A percentile compares a stretch with the other conserved stretches of the same genome.
Conservation (phyloP, 2,888 invertebrate species). For the Colletes collaris region DNA sequence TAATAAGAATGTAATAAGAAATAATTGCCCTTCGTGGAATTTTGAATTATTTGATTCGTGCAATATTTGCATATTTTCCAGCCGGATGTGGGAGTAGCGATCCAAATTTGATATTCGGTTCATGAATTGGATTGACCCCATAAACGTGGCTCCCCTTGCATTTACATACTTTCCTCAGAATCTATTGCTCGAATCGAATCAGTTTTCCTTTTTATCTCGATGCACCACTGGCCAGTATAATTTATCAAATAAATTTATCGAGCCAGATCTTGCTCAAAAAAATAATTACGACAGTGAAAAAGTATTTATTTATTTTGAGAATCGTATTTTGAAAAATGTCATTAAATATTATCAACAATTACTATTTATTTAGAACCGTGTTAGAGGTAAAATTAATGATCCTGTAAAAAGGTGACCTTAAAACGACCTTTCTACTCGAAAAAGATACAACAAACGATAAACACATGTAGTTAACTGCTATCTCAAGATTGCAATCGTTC, state of each 20-base stretch:
- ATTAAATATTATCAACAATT: too few relatives aligned
- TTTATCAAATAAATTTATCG: neutral
- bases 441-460: too few relatives aligned
- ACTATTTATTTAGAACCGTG: too few relatives aligned
- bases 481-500: too few relatives aligned
- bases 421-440: too few relatives aligned
- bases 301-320: too few relatives aligned
- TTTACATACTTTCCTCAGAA: slow-evolving; percentile 35
- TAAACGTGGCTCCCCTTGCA: slow-evolving; percentile 24
- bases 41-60: slow-evolving; percentile 11
- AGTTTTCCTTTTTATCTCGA: neutral
- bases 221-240: neutral
- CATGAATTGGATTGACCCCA: slow-evolving; percentile 41
- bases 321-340: too few relatives aligned
- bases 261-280: neutral
- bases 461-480: too few relatives aligned
- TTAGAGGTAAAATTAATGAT: too few relatives aligned
- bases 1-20: too few relatives aligned
- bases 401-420: too few relatives aligned
- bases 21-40: neutral
- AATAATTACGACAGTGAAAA: too few relatives aligned
- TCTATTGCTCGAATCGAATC: slow-evolving; percentile 17
- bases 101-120: slow-evolving; percentile 28
- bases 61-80: slow-evolving; percentile 15
- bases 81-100: slow-evolving; percentile 14